Evolutionary conservation across 2,888 invertebrate species (phyloP), one percentile per base, ranked within the genome.

Genomic region (Dryocosmus kuriphilus): DNA sequence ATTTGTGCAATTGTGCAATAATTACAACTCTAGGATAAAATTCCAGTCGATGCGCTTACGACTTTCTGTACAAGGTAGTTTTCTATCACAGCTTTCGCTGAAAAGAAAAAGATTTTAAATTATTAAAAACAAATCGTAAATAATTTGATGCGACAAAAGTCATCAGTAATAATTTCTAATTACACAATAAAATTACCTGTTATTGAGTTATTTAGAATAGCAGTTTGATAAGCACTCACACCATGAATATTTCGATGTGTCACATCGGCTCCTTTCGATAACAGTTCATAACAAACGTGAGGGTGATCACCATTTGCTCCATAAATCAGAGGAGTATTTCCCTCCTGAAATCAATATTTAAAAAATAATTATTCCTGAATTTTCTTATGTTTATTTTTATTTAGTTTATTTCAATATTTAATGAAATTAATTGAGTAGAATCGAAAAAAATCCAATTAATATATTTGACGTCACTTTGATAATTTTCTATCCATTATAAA

Each of bases 241-340:
- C 96, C 95, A 90, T 96, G 94, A 88, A 96, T 95, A 93, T 98
- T 98, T 79, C 94, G 94, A 80, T 95, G 93, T 5, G 96, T 96
- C 84, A 98, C 93, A 91, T 97, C 96, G 41, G 97, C 96, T 77
- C 97, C 97, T 87, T 94, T 93, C 27, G 95, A 93, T 71, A 98
- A 93, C 76, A 98, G 93, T 90, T 97, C 96, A 88, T 97, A 96
- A 87, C 97, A 97, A 79, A 97, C 96, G 89, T 97, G 96, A 1
- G 97, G 96, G 92, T 98, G 97, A 92, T 98, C 97, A 14, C 96
- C 97, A 86, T 95, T 95, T 7, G 97, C 97, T 74, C 98, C 97
- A 92, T 97, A 98, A 95, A 98, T 98, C 75, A 98, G 92, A 1
- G 98, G 96, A 62, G 97, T 97, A 89, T 97, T 97, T 75, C 97